Conservation (phyloP, 2,888 invertebrate genomes). For the Ophioninae sp. region DNA sequence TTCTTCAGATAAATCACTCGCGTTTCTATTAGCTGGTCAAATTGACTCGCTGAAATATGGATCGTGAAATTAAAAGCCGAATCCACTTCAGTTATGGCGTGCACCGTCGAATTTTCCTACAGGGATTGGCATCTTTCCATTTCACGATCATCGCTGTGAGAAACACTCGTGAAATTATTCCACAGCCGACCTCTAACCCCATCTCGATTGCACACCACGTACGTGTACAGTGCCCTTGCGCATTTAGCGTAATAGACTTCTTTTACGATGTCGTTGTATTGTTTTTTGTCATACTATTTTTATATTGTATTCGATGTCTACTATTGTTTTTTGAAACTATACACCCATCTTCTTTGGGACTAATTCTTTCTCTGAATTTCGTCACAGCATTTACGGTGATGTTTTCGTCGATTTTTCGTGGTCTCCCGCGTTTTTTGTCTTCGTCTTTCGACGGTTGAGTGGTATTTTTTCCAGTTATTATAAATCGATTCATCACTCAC, state of each 20-base stretch:
- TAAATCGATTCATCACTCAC: background rate
- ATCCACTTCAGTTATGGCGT: background rate
- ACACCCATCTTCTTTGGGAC: constrained; percentile 21
- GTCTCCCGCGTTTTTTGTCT: constrained; percentile 30
- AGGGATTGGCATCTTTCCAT: background rate
- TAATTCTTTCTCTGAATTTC: constrained; percentile 35
- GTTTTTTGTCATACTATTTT: no score
- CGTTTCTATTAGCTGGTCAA: constrained; percentile 33
- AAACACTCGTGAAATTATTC: constrained; percentile 12
- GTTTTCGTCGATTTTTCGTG: constrained; percentile 30
- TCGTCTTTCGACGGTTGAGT: background rate
- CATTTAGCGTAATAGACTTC: constrained; percentile 29
- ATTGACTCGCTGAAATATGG: constrained; percentile 25
- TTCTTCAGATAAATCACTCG: constrained; percentile 10
- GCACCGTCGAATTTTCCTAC: constrained; percentile 21
- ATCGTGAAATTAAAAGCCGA: constrained; percentile 20
- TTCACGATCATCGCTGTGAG: constrained; percentile 7
- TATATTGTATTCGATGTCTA: no score
- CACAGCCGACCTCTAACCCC: constrained; percentile 24
- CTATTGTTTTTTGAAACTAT: constrained; percentile 21
- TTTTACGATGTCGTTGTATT: constrained; percentile 28
- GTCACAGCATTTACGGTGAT: constrained; percentile 1
- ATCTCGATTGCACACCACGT: constrained; percentile 46
- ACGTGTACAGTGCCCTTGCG: constrained; percentile 34
- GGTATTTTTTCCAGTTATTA: background rate